Percentiles rank a stretch among this genome's conserved stretches.
Conservation (phyloP, 1,140 invertebrate genomes). For the Zophobas morio region DNA sequence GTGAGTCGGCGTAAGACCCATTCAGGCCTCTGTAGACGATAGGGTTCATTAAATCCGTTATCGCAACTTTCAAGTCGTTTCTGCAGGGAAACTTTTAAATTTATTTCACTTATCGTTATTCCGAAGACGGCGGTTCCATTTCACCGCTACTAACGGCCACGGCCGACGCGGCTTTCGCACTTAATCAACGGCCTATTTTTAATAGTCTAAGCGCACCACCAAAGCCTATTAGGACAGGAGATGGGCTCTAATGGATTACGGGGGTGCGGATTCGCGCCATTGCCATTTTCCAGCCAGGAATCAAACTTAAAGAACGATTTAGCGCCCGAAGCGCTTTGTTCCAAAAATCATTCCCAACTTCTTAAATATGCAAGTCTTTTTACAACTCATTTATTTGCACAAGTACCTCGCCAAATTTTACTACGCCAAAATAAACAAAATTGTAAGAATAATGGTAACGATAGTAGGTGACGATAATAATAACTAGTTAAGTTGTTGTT, state of each 20-base stretch:
- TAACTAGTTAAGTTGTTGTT: no score
- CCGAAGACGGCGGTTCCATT: constrained; percentile 58
- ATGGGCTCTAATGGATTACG: constrained; percentile 36
- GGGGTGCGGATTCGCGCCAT: neutral
- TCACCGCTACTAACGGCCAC: constrained; percentile 51
- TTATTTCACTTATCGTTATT: constrained; percentile 67
- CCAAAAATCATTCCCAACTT: neutral
- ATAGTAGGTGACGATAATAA: no score
- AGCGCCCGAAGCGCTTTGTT: no score
- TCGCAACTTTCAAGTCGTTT: constrained; percentile 64
- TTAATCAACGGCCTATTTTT: constrained; percentile 53
- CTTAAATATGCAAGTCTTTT: neutral
- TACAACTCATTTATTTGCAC: no score
- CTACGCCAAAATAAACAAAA: no score
- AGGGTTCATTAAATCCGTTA: constrained; percentile 67
- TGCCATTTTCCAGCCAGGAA: neutral
- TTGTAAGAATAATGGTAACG: no score
- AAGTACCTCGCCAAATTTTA: no score
- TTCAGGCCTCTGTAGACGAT: constrained; percentile 63
- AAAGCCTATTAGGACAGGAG: constrained; percentile 25
- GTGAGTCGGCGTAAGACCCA: constrained; percentile 60
- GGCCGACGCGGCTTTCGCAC: constrained; percentile 41
- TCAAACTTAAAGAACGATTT: no score
- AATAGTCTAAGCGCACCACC: constrained; percentile 44
- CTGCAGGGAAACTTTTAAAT: constrained; percentile 65